Conservation (phyloP, 2,888 invertebrate genomes). For the Cryptus viduatorius region DNA sequence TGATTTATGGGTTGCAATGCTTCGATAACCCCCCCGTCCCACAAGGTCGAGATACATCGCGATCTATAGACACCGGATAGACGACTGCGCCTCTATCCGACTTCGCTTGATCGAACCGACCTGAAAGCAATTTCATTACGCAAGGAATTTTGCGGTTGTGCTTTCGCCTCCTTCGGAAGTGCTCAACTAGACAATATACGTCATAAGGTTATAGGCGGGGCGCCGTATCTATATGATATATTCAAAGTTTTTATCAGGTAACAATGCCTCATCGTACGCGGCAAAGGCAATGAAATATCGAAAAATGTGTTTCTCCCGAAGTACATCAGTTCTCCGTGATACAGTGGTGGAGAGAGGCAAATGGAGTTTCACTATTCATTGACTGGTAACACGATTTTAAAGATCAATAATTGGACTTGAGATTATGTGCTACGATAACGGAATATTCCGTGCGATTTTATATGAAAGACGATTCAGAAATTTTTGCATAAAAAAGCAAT, state of each 20-base stretch:
- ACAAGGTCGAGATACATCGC: constrained; percentile 18
- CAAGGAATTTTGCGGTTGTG: constrained; percentile 48
- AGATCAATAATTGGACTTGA: too few relatives aligned
- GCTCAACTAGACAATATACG: constrained; percentile 22
- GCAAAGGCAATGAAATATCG: neutral
- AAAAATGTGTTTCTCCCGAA: neutral
- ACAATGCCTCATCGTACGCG: neutral
- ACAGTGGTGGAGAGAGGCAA: neutral
- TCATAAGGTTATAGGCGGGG: constrained; percentile 19
- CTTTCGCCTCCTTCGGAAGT: constrained; percentile 34
- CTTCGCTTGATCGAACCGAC: constrained; percentile 38
- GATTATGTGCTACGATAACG: neutral
- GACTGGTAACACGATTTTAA: neutral
- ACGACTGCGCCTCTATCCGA: constrained; percentile 54
- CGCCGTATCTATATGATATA: constrained; percentile 5
- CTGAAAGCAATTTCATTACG: constrained; percentile 55
- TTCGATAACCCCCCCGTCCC: neutral
- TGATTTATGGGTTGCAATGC: neutral
- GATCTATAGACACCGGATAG: constrained; percentile 38
- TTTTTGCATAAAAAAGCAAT: too few relatives aligned
- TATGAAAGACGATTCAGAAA: too few relatives aligned
- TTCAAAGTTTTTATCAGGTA: constrained; percentile 2
- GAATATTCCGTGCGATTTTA: too few relatives aligned
- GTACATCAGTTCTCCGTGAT: neutral
- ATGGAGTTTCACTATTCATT: neutral